Base-by-base conservation (phyloP, 2,113 vertebrate genomes). In the Notarius quadriscutis region DNA sequence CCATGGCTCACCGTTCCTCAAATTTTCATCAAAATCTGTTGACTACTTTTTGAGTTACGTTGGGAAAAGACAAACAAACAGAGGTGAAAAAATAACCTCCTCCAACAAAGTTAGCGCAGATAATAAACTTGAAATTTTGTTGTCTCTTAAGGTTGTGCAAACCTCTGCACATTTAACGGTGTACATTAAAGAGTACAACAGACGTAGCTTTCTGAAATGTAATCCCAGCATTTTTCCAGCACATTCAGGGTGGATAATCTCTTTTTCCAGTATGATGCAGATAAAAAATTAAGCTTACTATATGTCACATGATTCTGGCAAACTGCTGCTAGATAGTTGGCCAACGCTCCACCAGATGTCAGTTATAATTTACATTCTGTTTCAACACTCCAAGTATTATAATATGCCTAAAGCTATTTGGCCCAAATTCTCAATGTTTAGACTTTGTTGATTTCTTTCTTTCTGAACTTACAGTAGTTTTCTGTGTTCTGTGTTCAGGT, bases 281-380 rank as follows among this genome's bases (percentile, higher is more conserved):
- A 75, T 48, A 41, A 75, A 75, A 41, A 50, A 50, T 75, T 22
- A 50, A 75, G 72, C 18, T 48, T 75, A 50, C 50, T 74, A 48
- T 74, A 50, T 50, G 48, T 75, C 48, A 50, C 20, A 75, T 22
- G 20, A 22, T 48, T 74, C 48, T 75, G 72, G 72, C 41, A 50
- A 12, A 27, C 50, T 55, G 25, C 9, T 25, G 4, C 25, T 55
- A 53, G 25, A 78, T n/a, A 78, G 51, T 55, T 77, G 74, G 48
- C 41, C 72, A 75, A 25, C 51, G 20, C 25, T 78, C 27, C 50
- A 27, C 75, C 25, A 27, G 25, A 78, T 78, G 51, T 55, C 75
- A 78, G 48, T 55, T 78, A 55, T 55, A 78, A n/a, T 78, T 78
- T 78, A n/a, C 48, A 51, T 25, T 75, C 72, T 75, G 72, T 51